phyloP scores from a whole-genome alignment of 2,113 vertebrate genomes.

The Lagopus leucura region DNA sequence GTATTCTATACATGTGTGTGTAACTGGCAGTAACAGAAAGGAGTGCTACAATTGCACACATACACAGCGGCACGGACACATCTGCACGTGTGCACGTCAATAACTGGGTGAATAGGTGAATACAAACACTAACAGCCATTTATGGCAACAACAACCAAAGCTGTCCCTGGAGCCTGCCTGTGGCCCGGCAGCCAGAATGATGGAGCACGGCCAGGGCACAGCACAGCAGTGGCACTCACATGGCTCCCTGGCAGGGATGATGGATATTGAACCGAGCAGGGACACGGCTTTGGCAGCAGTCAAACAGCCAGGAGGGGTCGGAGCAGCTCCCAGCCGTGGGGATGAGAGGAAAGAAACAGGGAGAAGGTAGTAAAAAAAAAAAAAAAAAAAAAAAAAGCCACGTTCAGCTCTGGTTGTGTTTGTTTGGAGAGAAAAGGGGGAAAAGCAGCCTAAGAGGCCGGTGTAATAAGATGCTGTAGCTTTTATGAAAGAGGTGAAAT shows the following conservation, averaged over 20 bases:
- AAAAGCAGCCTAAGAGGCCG: constrained; percentile 68
- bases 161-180: constrained; percentile 51
- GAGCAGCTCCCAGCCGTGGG: background rate
- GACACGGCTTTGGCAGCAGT: constrained; percentile 66
- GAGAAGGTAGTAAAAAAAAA: background rate
- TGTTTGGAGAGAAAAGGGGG: constrained; percentile 70
- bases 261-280: constrained; percentile 75
- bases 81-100: background rate
- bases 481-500: constrained; percentile 86
- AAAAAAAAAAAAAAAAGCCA: background rate
- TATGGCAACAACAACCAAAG: constrained; percentile 70
- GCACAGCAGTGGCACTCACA: constrained; percentile 62
- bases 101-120: constrained; percentile 46
- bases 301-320: constrained; percentile 47
- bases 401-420: constrained; percentile 71
- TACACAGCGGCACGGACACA: background rate
- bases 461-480: constrained; percentile 79
- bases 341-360: background rate
- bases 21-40: background rate
- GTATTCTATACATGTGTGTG: background rate
- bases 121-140: constrained; percentile 61
- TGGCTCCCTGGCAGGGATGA: constrained; percentile 69
- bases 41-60: background rate
- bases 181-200: constrained; percentile 63
- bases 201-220: constrained; percentile 65